Base-by-base conservation (phyloP, 2,797 vertebrate species). In the Pangasius mekongensis region DNA sequence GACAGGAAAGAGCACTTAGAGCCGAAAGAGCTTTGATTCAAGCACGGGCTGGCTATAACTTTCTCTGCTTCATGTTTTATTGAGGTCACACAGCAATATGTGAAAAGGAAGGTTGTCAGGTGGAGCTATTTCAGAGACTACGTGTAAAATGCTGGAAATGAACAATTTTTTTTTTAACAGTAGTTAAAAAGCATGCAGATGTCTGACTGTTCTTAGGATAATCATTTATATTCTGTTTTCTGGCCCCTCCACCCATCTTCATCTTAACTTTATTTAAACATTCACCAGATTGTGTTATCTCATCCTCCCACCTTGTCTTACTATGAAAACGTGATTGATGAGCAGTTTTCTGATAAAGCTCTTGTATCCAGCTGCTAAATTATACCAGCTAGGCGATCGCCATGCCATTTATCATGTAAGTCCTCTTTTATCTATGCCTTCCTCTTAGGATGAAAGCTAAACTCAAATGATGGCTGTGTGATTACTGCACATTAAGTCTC, bases 401-500 rank as follows among this genome's bases (percentile, higher is more conserved):
- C 64, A 62, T 20, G 14, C 56, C n/a, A 47, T 86, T 71, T 54
- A 86, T 81, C 54, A 16, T 14, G 66, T 5, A 33, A 69, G 36
- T 64, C 30, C 64, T 20, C 52, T 89, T 89, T 89, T 81, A 86
- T 88, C 71, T 49, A 54, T 74, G 67, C 36, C n/a, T 90, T 73
- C 69, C 67, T 84, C 54, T 52, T 27, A 67, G 73, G 76, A 56
- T 74, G 66, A 80, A 89, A 62, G 81, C 74, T 24, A 69, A 83
- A 16, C 73, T 89, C 80, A 64, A 87, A 85, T 64, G 84, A 82
- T 88, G 84, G 54, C 60, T 60, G 39, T 83, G 81, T 33, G n/a
- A 86, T 89, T 84, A 88, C 80, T 74, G 71, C 43, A 74, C 89
- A 89, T 85, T 83, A 87, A 89, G 83, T 49, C 47, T 84, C 84